Evolutionary conservation across 53 echinoderm and acorn worm genomes (phyloP), one percentile per base, ranked within the genome.

Genomic region (Stichopus horrens): DNA sequence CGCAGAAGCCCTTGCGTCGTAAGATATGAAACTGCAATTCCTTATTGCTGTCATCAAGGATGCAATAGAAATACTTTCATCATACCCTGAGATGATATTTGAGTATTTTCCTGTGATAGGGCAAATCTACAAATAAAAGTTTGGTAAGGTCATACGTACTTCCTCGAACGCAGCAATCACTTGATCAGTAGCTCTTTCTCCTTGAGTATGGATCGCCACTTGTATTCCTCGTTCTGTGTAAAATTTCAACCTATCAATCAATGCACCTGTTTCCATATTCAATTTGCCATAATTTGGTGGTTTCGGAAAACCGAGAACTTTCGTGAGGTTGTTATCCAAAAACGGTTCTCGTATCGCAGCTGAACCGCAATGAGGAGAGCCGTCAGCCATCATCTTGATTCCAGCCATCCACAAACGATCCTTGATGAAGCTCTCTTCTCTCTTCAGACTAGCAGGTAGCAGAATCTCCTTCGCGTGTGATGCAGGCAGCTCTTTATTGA

Each of bases 161-260:
- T 52, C 18, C 23, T 78, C 78, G 78, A 53, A 78, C 0, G 78
- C 52, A 13, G 9, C 10, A n/a, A 78, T 9, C 10, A 78, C 78
- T 53, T 92, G 92, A 6, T 92, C 92, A 53, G 68, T 86, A 57
- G 89, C 86, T 58, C 92, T 86, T 57, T 92, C 92, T 23, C 92
- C 92, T 4, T 92, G 92, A 74, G 77, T 54, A 58, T 92, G 92
- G 9, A 92, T 89, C 4, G 92, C 92, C 16, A 92, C 5, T 79
- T 92, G 92, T 86, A 83, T 86, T 77, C 92, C 92, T 79, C 51
- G 56, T 53, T 54, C 22, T 76, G 85, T 76, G 53, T 67, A 71
- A 68, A 86, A 86, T 21, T 92, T 92, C 68, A 92, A 18, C 8
- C 89, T 77, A 52, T 92, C 92, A 51, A 77, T 71, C 68, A 92